Conservation (phyloP, 2,113 vertebrate genomes). For the Fulica atra region DNA sequence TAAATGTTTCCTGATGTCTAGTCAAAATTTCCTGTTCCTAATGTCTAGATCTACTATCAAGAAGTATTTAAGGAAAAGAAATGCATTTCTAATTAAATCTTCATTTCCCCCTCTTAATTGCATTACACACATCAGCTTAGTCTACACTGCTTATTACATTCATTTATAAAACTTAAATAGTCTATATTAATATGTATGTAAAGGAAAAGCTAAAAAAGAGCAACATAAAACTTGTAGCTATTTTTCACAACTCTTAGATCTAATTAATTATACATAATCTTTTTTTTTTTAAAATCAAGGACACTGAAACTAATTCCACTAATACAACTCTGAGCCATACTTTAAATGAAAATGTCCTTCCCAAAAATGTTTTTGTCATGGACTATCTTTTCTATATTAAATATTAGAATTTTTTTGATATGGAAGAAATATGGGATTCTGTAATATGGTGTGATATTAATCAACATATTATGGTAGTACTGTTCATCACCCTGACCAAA, state of each 20-base stretch:
- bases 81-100: not conserved
- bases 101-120: not conserved
- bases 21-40: not conserved
- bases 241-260: not conserved
- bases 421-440: not conserved
- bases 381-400: not conserved
- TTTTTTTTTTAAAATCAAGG: not conserved
- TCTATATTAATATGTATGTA: not conserved
- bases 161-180: not conserved
- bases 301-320: fast-evolving
- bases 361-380: not conserved
- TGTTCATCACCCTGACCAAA: not conserved
- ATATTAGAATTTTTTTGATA: not conserved
- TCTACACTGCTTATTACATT: not conserved
- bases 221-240: not conserved
- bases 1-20: not conserved
- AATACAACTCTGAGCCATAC: not conserved
- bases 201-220: not conserved
- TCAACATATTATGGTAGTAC: not conserved
- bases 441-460: not conserved
- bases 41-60: not conserved
- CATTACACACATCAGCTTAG: not conserved
- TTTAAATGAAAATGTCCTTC: not conserved
- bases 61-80: not conserved
- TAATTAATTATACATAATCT: not conserved